These are phyloP conservation scores for Corapipo altera DNA, from an alignment of 2,113 vertebrate genomes.

Conservation along the genomic window DNA sequence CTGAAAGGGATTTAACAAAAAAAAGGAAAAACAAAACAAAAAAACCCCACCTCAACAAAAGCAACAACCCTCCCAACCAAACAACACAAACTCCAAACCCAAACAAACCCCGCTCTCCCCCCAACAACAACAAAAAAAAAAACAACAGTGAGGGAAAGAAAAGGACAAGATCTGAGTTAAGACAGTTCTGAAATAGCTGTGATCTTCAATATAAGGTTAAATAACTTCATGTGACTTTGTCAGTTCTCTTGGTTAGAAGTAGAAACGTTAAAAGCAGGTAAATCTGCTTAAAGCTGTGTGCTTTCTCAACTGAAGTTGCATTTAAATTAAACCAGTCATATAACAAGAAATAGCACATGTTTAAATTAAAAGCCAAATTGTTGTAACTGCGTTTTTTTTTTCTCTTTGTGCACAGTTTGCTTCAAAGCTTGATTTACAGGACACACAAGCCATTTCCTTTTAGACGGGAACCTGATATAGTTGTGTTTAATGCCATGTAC, in stretches of 20 bases:
- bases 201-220: background rate
- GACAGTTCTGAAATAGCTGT: background rate
- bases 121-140: no score
- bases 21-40: background rate
- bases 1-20: background rate
- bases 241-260: background rate
- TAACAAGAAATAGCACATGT: background rate
- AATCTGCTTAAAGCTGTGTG: background rate
- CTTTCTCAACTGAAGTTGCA: background rate
- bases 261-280: background rate
- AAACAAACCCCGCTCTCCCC: background rate
- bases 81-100: background rate
- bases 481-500: background rate
- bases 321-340: background rate
- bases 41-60: background rate
- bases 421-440: conserved; percentile 31
- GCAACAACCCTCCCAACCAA: background rate
- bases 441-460: conserved; percentile 32
- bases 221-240: background rate
- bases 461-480: conserved; percentile 11
- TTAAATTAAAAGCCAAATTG: background rate
- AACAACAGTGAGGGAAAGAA: rapidly evolving
- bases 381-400: background rate
- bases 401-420: background rate
- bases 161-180: background rate